Evolutionary conservation across 2,888 invertebrate species (phyloP).

Genomic region (Chymomyza caudatula): DNA sequence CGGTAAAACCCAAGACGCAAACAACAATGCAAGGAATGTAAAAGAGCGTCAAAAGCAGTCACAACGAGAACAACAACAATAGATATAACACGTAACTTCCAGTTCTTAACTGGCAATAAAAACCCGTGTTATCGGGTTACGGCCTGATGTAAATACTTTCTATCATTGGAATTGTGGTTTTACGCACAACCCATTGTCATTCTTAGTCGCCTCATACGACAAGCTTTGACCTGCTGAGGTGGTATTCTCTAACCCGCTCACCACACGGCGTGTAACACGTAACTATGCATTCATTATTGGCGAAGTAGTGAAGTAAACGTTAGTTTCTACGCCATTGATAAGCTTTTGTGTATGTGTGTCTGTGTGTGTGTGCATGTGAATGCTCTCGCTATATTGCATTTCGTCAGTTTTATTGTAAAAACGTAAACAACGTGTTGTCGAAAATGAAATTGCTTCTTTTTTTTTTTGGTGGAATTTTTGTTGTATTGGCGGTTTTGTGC

Average conservation of each 20-base stretch:
- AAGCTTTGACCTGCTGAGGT: too few species aligned
- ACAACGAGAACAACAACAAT: not conserved
- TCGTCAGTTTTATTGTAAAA: slow-evolving; percentile 52
- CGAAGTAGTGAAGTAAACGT: not conserved
- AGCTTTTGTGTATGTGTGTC: slow-evolving; percentile 1
- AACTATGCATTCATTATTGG: not conserved
- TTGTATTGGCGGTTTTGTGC: slow-evolving; percentile 7
- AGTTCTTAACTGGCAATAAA: not conserved
- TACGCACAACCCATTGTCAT: too few species aligned
- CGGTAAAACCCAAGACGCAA: not conserved
- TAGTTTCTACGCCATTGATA: not conserved
- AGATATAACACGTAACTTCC: not conserved
- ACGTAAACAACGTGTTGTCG: slow-evolving; percentile 65
- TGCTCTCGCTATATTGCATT: slow-evolving; percentile 17
- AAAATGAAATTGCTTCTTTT: slow-evolving; percentile 10
- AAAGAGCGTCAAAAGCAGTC: slow-evolving; percentile 1
- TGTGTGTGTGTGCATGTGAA: not conserved
- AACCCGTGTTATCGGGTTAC: too few species aligned
- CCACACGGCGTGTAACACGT: not conserved
- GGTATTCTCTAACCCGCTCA: too few species aligned
- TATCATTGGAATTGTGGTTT: too few species aligned
- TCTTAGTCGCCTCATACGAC: too few species aligned
- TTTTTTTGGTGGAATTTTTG: slow-evolving; percentile 8
- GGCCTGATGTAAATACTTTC: too few species aligned
- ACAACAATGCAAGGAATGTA: not conserved